Conservation (phyloP, 2,113 vertebrate species). For the Delphinapterus leucas region DNA sequence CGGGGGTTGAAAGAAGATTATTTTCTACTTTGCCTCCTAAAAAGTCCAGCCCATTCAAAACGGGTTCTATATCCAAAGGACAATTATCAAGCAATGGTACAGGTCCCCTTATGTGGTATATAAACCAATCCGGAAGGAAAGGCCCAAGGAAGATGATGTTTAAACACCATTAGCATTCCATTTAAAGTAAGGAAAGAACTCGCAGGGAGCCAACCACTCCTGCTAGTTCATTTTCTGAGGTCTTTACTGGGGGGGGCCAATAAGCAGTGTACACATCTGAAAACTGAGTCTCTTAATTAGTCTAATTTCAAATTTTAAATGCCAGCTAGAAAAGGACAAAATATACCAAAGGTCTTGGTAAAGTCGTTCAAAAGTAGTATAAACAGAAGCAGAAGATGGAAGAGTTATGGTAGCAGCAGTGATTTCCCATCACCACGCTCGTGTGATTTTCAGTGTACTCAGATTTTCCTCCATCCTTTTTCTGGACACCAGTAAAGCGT, state of each 20-base stretch:
- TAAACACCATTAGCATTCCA: background rate
- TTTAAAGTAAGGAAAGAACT: background rate
- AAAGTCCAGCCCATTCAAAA: background rate
- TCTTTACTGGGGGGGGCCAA: background rate
- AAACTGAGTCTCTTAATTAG: background rate
- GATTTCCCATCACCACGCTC: background rate
- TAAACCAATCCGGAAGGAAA: background rate
- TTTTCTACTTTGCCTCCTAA: background rate
- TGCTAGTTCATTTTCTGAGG: background rate
- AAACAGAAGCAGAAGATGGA: background rate
- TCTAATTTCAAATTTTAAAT: background rate
- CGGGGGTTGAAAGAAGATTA: background rate
- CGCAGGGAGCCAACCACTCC: accelerated
- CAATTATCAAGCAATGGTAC: background rate
- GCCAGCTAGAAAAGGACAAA: background rate
- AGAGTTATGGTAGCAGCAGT: background rate
- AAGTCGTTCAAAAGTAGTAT: background rate
- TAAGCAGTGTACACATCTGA: background rate
- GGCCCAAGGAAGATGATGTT: background rate
- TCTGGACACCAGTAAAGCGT: background rate
- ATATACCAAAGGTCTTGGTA: background rate
- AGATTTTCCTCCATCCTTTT: background rate
- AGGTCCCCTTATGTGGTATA: background rate
- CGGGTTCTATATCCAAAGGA: background rate
- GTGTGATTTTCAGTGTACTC: background rate